Evolutionary conservation across 2,113 vertebrate species (phyloP).

Genomic region (Hippopotamus amphibius): DNA sequence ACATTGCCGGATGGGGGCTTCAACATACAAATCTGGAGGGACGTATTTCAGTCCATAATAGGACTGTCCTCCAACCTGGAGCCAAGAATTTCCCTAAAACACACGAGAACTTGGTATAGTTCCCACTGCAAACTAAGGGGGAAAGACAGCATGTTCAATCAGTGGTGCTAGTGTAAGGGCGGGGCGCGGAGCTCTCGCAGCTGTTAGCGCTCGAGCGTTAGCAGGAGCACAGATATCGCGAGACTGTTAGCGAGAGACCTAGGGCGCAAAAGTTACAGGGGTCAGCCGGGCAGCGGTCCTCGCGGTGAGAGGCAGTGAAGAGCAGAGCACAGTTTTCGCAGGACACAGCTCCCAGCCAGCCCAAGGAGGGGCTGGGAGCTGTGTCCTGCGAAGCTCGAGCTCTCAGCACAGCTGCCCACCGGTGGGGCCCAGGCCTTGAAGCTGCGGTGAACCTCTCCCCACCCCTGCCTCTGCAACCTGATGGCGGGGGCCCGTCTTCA

Average conservation of each 20-base stretch:
- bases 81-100: neutral
- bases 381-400: too few species aligned
- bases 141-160: neutral
- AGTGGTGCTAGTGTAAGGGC: neutral
- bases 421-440: too few species aligned
- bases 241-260: neutral
- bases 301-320: neutral
- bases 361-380: too few species aligned
- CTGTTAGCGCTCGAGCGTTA: neutral
- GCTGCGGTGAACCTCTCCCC: too few species aligned
- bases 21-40: neutral
- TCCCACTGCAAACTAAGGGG: neutral
- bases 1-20: neutral
- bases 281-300: neutral
- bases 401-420: too few species aligned
- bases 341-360: too few species aligned
- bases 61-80: neutral
- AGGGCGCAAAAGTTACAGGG: too few species aligned
- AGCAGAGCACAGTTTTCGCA: too few species aligned
- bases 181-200: too few species aligned
- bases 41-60: neutral
- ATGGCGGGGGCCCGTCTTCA: too few species aligned
- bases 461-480: too few species aligned
- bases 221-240: too few species aligned
- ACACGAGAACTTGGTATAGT: neutral